Conservation (phyloP, 30 jellyfish, hydroid and myxozoan species). For the Phacellophora camtschatica region DNA sequence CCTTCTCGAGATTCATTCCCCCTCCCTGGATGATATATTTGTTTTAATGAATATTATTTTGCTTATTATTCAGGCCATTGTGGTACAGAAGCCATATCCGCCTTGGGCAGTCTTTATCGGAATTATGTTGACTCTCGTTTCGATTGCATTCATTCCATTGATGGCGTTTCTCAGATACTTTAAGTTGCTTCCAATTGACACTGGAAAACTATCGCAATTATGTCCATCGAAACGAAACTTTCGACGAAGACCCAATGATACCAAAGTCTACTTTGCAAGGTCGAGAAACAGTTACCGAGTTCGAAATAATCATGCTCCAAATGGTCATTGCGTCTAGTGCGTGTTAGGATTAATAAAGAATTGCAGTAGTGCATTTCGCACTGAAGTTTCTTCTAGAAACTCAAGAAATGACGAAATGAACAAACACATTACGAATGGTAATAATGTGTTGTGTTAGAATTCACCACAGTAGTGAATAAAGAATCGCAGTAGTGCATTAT, state of each 20-base stretch:
- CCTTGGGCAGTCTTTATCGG: slow-evolving; percentile 95
- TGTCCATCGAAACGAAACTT: slow-evolving; percentile 40
- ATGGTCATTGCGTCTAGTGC: slow-evolving; percentile 38
- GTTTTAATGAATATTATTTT: no score
- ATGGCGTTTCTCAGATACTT: slow-evolving; percentile 80
- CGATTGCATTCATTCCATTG: slow-evolving; percentile 82
- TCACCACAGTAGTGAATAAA: no score
- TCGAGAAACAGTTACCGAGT: slow-evolving; percentile 2
- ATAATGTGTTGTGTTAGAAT: no score
- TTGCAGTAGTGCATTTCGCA: no score
- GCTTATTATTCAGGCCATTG: slow-evolving; percentile 74
- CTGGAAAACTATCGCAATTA: not conserved
- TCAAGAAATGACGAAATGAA: no score
- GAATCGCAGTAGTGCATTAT: no score
- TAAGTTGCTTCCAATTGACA: slow-evolving; percentile 52
- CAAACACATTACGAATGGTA: no score
- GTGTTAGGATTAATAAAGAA: not conserved
- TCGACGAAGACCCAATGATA: slow-evolving; percentile 3
- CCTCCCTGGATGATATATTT: no score
- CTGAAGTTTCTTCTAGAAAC: no score
- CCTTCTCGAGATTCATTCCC: no score
- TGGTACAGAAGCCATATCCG: slow-evolving; percentile 60
- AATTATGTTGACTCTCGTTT: slow-evolving; percentile 65
- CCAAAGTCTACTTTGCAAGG: slow-evolving; percentile 52
- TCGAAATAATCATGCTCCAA: not conserved